Evolutionary conservation across 2,888 invertebrate species (phyloP).

Genomic region (Mythimna ferrago): DNA sequence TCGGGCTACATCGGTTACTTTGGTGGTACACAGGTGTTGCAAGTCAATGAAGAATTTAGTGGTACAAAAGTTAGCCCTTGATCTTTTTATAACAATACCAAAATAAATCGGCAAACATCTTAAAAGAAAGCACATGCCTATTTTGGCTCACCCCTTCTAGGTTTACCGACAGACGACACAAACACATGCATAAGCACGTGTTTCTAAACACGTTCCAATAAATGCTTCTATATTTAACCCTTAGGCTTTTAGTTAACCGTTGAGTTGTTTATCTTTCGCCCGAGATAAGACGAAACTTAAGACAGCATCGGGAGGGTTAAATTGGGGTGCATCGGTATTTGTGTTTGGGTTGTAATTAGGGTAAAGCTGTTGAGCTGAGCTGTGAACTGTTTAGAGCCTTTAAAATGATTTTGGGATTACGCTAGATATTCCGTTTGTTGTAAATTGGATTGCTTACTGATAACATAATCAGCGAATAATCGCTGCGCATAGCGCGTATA

Average conservation of each 20-base stretch:
- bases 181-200: slow-evolving; percentile 25
- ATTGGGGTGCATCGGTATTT: slow-evolving; percentile 43
- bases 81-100: neutral
- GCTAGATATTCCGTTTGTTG: neutral
- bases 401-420: slow-evolving; percentile 8
- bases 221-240: slow-evolving; percentile 51
- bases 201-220: slow-evolving; percentile 40
- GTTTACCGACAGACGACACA: slow-evolving; percentile 10
- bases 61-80: neutral
- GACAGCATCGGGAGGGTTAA: slow-evolving; percentile 39
- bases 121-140: neutral
- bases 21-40: too few relatives aligned
- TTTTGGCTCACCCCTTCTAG: slow-evolving; percentile 9
- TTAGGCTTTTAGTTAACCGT: slow-evolving; percentile 58
- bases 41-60: too few relatives aligned
- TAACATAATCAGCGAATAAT: too few relatives aligned
- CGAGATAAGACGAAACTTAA: slow-evolving; percentile 57
- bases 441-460: neutral
- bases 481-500: too few relatives aligned
- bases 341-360: slow-evolving; percentile 43
- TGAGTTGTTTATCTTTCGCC: slow-evolving; percentile 62
- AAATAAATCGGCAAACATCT: slow-evolving; percentile 13
- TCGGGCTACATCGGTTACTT: too few relatives aligned
- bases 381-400: neutral
- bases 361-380: neutral